Percentiles rank a stretch among this genome's conserved stretches.
Evolutionary conservation across 2,113 vertebrate species (phyloP).

Genomic region (Myrmophylax atrothorax): DNA sequence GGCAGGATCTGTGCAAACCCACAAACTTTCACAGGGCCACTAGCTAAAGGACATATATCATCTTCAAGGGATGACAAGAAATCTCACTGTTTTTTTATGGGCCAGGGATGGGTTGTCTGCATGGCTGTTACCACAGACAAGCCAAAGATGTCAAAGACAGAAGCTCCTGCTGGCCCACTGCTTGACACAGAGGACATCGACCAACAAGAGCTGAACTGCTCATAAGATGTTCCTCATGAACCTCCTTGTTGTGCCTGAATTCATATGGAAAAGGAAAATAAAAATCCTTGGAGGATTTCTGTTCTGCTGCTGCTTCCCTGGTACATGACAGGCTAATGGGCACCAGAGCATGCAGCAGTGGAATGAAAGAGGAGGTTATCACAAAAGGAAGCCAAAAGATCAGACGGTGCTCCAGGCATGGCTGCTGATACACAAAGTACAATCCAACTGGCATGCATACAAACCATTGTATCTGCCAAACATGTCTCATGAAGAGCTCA

Average conservation of each 20-base stretch:
- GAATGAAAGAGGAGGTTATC: not conserved
- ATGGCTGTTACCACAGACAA: not conserved
- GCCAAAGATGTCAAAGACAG: not conserved
- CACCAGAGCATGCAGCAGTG: not conserved
- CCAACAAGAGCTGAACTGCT: not conserved
- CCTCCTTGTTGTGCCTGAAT: not conserved
- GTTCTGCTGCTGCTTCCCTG: not conserved
- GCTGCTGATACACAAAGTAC: not conserved
- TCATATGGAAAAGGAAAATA: not conserved
- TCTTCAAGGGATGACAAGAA: not conserved
- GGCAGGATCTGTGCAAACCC: not conserved
- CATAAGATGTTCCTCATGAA: not conserved
- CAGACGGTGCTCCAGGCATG: not conserved
- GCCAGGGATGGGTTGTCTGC: not conserved
- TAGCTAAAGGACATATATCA: not conserved
- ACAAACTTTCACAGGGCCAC: not conserved
- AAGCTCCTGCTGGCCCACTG: not conserved
- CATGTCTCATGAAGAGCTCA: not conserved
- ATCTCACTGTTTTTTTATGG: not conserved
- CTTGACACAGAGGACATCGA: not conserved
- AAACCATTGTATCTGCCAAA: slow-evolving; percentile 41
- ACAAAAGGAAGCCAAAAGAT: slow-evolving; percentile 32
- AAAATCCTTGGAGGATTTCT: not conserved
- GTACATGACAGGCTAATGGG: not conserved
- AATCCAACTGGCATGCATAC: slow-evolving; percentile 29